These are phyloP conservation scores for Dryocosmus kuriphilus DNA, from an alignment of 2,888 invertebrate species.

Conservation along the genomic window DNA sequence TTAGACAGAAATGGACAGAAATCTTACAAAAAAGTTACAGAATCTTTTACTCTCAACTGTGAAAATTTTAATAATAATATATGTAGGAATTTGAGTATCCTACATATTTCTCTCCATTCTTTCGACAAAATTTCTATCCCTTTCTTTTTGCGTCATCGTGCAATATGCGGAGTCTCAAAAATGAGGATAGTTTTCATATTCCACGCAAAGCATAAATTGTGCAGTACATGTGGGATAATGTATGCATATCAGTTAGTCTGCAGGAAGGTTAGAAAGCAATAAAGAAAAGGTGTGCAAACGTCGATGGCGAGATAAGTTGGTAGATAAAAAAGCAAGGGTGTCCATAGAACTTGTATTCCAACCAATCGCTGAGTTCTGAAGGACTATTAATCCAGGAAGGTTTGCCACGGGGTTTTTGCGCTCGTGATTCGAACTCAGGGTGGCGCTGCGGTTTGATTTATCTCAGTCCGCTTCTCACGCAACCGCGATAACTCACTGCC, in stretches of 20 bases:
- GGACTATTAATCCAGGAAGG: constrained; percentile 73
- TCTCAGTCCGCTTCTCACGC: constrained; percentile 75
- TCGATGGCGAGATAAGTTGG: not conserved
- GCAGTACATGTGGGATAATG: not conserved
- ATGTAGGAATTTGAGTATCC: no score
- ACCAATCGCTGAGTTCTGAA: constrained; percentile 56
- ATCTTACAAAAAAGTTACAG: no score
- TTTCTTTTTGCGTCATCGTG: not conserved
- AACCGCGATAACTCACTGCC: constrained; percentile 75
- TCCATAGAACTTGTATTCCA: constrained; percentile 3
- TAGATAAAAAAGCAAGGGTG: constrained; percentile 1
- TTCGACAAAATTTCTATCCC: not conserved
- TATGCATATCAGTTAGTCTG: not conserved
- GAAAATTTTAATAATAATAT: no score
- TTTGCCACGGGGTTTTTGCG: constrained; percentile 73
- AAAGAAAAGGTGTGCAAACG: not conserved
- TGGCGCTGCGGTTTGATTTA: constrained; percentile 76
- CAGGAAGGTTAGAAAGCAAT: not conserved
- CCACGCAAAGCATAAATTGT: not conserved
- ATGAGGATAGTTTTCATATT: not conserved
- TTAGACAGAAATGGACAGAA: no score
- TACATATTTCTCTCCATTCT: not conserved
- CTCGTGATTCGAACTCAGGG: constrained; percentile 69
- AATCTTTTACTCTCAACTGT: no score
- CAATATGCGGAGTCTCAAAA: not conserved